Evolutionary conservation across 2,888 invertebrate genomes (phyloP).

Genomic region (Melanchra persicariae): DNA sequence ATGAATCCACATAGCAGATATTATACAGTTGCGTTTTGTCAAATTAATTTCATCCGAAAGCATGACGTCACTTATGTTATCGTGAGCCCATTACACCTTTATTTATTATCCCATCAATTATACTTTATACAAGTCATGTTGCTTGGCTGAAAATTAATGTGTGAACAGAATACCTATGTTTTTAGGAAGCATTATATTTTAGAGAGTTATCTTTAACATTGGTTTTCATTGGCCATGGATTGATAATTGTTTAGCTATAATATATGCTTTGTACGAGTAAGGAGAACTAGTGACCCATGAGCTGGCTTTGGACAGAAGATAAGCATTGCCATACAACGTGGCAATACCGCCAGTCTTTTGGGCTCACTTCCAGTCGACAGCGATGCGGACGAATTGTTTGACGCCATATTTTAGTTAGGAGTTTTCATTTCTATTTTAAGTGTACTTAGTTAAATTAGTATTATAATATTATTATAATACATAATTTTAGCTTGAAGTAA

Average conservation of each 20-base stretch:
- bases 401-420: too few species aligned
- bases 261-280: neutral
- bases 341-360: too few species aligned
- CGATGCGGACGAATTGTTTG: too few species aligned
- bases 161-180: neutral
- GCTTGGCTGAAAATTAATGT: neutral
- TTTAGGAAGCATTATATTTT: neutral
- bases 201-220: neutral
- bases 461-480: too few species aligned
- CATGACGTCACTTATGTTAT: constrained; percentile 30
- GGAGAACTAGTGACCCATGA: too few species aligned
- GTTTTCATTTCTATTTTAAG: too few species aligned
- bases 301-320: too few species aligned
- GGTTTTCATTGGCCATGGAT: neutral
- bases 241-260: neutral
- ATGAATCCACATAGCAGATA: neutral
- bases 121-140: constrained; percentile 20
- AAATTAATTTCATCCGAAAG: neutral
- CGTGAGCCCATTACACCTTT: constrained; percentile 26
- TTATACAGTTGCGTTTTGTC: neutral
- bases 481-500: too few species aligned
- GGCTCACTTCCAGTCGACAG: too few species aligned
- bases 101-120: constrained; percentile 39
- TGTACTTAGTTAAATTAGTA: too few species aligned
- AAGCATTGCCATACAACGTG: too few species aligned